These are phyloP conservation scores for Drosophila putrida DNA, from an alignment of 2,888 invertebrate species.

Conservation along the genomic window DNA sequence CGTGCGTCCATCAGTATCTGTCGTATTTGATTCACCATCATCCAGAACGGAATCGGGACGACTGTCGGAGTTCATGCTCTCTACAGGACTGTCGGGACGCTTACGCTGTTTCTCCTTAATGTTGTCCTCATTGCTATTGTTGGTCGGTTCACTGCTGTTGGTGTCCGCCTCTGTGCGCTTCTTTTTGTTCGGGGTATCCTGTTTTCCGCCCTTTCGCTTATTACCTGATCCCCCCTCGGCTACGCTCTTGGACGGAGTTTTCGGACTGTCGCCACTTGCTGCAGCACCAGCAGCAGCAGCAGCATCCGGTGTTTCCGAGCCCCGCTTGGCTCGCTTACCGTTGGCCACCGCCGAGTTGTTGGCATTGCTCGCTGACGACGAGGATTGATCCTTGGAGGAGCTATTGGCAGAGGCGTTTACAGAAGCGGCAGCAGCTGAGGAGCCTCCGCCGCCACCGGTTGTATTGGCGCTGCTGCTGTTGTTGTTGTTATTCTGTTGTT, in stretches of 20 bases:
- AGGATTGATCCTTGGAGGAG: slow-evolving; percentile 72
- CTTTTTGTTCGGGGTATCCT: slow-evolving; percentile 87
- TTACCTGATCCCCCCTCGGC: slow-evolving; percentile 80
- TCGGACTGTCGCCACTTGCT: slow-evolving; percentile 85
- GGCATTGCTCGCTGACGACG: slow-evolving; percentile 46
- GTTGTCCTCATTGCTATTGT: slow-evolving; percentile 79
- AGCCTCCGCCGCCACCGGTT: slow-evolving; percentile 57
- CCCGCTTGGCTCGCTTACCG: slow-evolving; percentile 88
- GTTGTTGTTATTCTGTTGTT: slow-evolving; percentile 90
- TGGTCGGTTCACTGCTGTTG: slow-evolving; percentile 56
- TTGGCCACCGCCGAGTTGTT: slow-evolving; percentile 83
- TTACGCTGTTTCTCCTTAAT: slow-evolving; percentile 87
- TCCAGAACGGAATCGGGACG: slow-evolving; percentile 90
- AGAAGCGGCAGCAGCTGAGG: slow-evolving; percentile 42
- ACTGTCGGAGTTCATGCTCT: slow-evolving; percentile 94
- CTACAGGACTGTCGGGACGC: slow-evolving; percentile 90
- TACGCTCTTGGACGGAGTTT: slow-evolving; percentile 81
- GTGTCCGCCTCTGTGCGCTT: slow-evolving; percentile 86
- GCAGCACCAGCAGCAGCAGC: slow-evolving; percentile 76
- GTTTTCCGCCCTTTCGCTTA: slow-evolving; percentile 85
- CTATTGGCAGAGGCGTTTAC: slow-evolving; percentile 59
- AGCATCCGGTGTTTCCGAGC: slow-evolving; percentile 87
- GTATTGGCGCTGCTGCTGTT: slow-evolving; percentile 60
- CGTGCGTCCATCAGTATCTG: slow-evolving; percentile 79
- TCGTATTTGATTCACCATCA: slow-evolving; percentile 87